Conservation (phyloP, 2,888 invertebrate species). For the Calameuta filiformis region DNA sequence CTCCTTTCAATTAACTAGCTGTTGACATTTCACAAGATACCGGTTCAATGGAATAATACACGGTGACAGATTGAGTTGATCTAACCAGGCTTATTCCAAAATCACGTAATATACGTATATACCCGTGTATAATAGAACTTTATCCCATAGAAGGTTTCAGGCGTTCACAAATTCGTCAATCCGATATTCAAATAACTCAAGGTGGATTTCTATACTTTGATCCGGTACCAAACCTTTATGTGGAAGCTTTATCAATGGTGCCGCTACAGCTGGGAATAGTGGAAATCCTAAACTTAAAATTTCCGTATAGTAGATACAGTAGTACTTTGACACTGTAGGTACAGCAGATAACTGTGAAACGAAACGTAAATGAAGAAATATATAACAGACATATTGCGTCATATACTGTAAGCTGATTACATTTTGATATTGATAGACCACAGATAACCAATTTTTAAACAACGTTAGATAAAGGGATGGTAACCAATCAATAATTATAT, state of each 20-base stretch:
- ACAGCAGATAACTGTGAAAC: neutral
- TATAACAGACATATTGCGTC: neutral
- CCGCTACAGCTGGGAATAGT: neutral
- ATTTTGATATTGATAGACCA: neutral
- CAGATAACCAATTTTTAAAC: neutral
- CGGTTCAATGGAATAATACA: neutral
- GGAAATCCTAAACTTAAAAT: neutral
- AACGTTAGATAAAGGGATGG: neutral
- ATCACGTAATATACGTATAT: neutral
- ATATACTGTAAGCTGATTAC: neutral
- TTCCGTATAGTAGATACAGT: neutral
- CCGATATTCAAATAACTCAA: neutral
- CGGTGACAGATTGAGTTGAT: neutral
- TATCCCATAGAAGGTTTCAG: neutral
- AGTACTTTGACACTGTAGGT: neutral
- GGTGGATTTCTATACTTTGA: neutral
- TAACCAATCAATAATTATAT: neutral
- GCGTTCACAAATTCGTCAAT: neutral
- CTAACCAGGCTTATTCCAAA: neutral
- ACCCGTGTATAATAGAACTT: neutral
- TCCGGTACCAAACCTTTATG: neutral
- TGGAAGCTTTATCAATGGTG: neutral
- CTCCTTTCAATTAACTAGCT: neutral
- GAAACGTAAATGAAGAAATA: neutral
- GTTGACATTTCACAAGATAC: neutral